Percentiles rank a stretch among this genome's conserved stretches.
phyloP scores from a whole-genome alignment of 2,888 invertebrate species.

The Blera fallax region DNA sequence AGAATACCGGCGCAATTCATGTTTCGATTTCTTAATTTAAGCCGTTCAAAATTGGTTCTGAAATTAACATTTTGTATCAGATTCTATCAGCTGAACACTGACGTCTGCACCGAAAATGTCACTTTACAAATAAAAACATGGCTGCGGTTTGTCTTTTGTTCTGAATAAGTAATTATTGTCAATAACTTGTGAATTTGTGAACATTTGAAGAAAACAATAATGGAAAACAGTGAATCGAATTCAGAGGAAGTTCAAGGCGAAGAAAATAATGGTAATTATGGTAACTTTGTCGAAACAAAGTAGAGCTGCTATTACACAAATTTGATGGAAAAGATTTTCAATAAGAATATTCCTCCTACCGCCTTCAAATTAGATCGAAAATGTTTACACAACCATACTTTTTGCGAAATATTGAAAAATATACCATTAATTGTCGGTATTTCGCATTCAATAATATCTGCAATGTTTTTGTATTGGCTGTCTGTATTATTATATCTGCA shows the following conservation, averaged over 20 bases:
- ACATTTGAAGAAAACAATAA: constrained; percentile 2
- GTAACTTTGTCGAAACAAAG: too few species aligned
- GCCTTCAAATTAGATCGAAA: too few species aligned
- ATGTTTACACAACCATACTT: too few species aligned
- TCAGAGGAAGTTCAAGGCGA: constrained; percentile 44
- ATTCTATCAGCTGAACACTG: constrained; percentile 16
- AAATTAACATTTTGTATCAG: not conserved
- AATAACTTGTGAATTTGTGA: not conserved
- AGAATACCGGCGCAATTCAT: not conserved
- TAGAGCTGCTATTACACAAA: too few species aligned
- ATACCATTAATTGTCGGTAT: too few species aligned
- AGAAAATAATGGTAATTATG: constrained; percentile 53
- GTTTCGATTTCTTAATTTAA: not conserved
- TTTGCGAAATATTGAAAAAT: too few species aligned
- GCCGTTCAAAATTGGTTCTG: not conserved
- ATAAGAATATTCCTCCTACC: not conserved
- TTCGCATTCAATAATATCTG: too few species aligned
- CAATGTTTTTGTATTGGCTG: too few species aligned
- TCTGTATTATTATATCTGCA: too few species aligned
- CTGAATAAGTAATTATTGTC: constrained; percentile 27
- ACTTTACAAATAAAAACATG: constrained; percentile 57
- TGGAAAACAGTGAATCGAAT: constrained; percentile 48
- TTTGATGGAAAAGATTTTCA: not conserved
- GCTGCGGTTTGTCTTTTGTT: constrained; percentile 33
- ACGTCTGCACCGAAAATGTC: constrained; percentile 29